Evolutionary conservation across 37 sponge, comb jelly and placozoan genomes (phyloP).

Genomic region (Amphimedon queenslandica): DNA sequence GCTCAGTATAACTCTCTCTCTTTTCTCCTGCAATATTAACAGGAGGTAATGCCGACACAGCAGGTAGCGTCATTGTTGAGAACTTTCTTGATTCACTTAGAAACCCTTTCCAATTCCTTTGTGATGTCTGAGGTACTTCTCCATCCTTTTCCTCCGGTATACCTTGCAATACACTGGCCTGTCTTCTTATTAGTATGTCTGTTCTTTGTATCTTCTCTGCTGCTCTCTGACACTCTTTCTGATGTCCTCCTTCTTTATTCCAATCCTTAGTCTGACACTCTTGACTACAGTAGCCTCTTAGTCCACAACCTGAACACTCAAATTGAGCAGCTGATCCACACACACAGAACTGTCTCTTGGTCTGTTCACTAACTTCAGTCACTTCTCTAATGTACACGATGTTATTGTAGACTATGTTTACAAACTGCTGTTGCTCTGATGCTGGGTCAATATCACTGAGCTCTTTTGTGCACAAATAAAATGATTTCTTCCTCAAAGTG

Average conservation of each 20-base stretch:
- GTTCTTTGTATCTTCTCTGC: constrained; percentile 64
- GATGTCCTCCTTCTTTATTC: constrained; percentile 38
- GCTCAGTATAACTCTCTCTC: background rate
- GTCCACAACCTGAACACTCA: constrained; percentile 71
- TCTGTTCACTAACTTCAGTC: constrained; percentile 4
- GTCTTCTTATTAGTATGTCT: constrained; percentile 32
- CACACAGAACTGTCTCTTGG: constrained; percentile 60
- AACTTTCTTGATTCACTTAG: background rate
- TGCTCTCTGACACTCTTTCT: constrained; percentile 57
- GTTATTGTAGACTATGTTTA: constrained; percentile 62
- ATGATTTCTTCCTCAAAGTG: constrained; percentile 53
- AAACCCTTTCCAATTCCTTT: constrained; percentile 35
- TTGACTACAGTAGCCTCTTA: constrained; percentile 71
- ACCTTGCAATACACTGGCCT: background rate
- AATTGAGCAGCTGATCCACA: constrained; percentile 83
- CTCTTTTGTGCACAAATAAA: constrained; percentile 76
- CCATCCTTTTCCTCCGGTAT: background rate
- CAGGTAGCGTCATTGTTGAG: background rate
- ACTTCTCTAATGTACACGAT: constrained; percentile 59
- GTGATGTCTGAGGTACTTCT: constrained; percentile 1
- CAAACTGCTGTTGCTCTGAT: constrained; percentile 72
- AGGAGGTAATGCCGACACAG: background rate
- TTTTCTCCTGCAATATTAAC: background rate
- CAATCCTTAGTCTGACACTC: constrained; percentile 75
- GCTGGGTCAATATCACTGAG: constrained; percentile 75